Conservation (phyloP, 2,797 vertebrate genomes). For the Mormyrus hasselquistii region DNA sequence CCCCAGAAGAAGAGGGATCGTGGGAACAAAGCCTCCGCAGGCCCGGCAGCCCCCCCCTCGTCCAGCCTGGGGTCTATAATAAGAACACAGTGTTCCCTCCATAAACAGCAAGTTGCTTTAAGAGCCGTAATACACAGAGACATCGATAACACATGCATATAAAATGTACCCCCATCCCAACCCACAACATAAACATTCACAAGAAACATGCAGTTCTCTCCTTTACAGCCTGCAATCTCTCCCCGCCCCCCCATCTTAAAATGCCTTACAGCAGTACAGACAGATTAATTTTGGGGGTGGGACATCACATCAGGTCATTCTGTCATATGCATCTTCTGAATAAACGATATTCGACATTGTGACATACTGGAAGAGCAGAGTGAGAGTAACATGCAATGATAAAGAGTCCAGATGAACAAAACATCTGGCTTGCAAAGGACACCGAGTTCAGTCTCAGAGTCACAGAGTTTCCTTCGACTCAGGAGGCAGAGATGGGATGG, state of each 20-base stretch:
- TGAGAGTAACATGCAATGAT: not conserved
- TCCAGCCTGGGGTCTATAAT: not conserved
- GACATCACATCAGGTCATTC: not conserved
- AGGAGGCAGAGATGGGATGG: conserved; percentile 29
- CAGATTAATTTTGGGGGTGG: not conserved
- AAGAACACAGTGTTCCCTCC: not conserved
- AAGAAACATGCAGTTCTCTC: not conserved
- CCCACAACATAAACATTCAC: not conserved
- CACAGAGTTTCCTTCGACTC: not conserved
- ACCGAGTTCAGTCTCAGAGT: not conserved
- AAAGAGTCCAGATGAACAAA: not conserved
- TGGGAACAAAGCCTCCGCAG: not conserved
- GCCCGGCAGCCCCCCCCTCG: not conserved
- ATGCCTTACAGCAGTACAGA: not conserved
- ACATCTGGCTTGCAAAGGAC: not conserved
- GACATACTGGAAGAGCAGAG: not conserved
- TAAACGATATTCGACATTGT: not conserved
- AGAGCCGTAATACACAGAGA: not conserved
- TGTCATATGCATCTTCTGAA: not conserved
- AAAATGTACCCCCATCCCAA: not conserved
- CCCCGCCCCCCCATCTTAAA: not conserved
- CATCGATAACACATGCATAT: not conserved
- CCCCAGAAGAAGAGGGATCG: not conserved
- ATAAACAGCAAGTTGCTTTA: not conserved
- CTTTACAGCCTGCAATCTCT: not conserved